phyloP scores from a whole-genome alignment of 2,113 vertebrate genomes.

The Syngnathus floridae region DNA sequence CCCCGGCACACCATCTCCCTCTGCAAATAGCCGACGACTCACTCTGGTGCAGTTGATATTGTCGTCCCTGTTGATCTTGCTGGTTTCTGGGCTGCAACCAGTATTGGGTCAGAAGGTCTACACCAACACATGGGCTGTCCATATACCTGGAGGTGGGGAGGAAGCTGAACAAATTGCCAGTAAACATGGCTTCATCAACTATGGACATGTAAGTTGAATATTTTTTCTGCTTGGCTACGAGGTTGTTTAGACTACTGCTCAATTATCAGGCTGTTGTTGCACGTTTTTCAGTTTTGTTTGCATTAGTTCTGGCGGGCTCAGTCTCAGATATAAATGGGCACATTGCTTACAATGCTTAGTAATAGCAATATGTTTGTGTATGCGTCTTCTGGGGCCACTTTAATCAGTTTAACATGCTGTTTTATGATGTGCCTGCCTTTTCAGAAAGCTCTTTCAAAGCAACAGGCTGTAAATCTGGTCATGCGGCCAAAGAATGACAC shows the following conservation, averaged over 20 bases:
- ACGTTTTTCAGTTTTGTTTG: neutral
- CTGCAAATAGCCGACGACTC: conserved; percentile 59
- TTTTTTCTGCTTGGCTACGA: neutral
- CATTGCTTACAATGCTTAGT: neutral
- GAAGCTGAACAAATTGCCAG: conserved; percentile 78
- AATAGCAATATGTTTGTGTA: neutral
- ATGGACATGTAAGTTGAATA: conserved; percentile 78
- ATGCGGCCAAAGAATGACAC: conserved; percentile 15
- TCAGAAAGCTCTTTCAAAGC: neutral
- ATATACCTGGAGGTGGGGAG: conserved; percentile 74
- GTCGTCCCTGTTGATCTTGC: conserved; percentile 71
- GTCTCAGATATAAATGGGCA: neutral
- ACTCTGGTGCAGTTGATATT: conserved; percentile 60
- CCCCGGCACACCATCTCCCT: conserved; percentile 46
- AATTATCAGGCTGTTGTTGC: neutral
- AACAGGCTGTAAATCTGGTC: neutral
- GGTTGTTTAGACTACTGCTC: neutral
- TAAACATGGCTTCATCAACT: conserved; percentile 88
- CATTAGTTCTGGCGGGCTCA: neutral
- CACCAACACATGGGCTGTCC: conserved; percentile 95
- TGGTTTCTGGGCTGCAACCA: conserved; percentile 67
- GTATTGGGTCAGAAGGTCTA: conserved; percentile 74
- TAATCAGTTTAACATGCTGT: neutral
- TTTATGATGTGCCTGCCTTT: neutral
- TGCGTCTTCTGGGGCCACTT: neutral